A percentile compares a stretch with the other conserved stretches of the same genome.
Conservation (phyloP, 1,140 invertebrate genomes). For the Telenomus remus region DNA sequence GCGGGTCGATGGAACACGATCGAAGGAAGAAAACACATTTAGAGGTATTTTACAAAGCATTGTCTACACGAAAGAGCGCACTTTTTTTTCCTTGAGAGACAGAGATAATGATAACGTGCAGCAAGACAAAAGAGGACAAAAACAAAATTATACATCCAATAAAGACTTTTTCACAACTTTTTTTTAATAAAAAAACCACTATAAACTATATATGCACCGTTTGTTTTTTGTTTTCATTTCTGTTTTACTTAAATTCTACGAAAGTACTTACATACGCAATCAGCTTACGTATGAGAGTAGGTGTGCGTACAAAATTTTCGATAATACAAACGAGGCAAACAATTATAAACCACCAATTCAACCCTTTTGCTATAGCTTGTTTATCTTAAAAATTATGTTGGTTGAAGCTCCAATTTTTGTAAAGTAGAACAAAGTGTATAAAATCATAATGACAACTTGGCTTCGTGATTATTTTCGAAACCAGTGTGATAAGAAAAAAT, state of each 20-base stretch:
- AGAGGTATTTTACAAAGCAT: constrained; percentile 27
- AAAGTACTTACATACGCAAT: constrained; percentile 69
- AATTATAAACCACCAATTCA: too few relatives aligned
- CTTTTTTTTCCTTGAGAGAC: constrained; percentile 4
- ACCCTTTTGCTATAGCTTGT: too few relatives aligned
- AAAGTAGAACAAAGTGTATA: too few relatives aligned
- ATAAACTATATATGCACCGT: constrained; percentile 70
- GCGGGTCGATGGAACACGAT: background rate
- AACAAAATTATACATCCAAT: constrained; percentile 58
- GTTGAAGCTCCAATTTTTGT: too few relatives aligned
- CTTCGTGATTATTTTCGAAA: too few relatives aligned
- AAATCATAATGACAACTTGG: too few relatives aligned
- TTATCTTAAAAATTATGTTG: too few relatives aligned
- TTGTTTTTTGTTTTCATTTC: constrained; percentile 33
- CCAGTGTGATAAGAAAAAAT: too few relatives aligned
- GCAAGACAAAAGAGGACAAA: constrained; percentile 44
- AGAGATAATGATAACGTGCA: constrained; percentile 43
- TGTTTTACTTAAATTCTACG: constrained; percentile 72
- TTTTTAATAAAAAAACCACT: constrained; percentile 71
- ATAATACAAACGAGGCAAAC: too few relatives aligned
- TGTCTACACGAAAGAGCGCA: constrained; percentile 32
- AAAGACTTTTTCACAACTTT: constrained; percentile 75
- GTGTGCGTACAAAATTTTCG: constrained; percentile 55
- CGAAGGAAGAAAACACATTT: constrained; percentile 23
- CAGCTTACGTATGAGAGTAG: too few relatives aligned